These are phyloP conservation scores for Mythimna loreyi DNA, from an alignment of 2,888 invertebrate genomes.

Conservation along the genomic window DNA sequence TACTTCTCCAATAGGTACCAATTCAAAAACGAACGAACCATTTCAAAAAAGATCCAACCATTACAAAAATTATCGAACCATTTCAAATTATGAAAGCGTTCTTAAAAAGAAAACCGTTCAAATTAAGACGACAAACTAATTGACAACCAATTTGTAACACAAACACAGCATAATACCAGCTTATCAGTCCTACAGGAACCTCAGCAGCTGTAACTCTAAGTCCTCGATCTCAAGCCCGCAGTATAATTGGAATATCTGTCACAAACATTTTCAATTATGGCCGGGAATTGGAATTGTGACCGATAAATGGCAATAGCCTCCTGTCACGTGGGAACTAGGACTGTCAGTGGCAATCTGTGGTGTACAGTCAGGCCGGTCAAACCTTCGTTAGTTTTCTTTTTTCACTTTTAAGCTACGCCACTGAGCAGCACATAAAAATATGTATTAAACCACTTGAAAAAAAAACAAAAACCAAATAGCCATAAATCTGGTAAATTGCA, in stretches of 20 bases:
- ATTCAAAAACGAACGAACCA: too few species aligned
- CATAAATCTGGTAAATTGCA: too few species aligned
- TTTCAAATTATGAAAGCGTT: background rate
- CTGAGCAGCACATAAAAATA: background rate
- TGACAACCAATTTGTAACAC: background rate
- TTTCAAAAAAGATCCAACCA: too few species aligned
- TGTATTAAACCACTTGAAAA: background rate
- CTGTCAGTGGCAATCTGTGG: conserved; percentile 9
- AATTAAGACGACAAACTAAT: conserved; percentile 6
- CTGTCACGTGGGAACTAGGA: conserved; percentile 46
- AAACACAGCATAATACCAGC: conserved; percentile 7
- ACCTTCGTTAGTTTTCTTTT: background rate
- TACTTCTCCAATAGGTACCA: background rate
- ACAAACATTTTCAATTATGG: conserved; percentile 56
- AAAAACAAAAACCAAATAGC: too few species aligned
- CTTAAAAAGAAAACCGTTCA: background rate
- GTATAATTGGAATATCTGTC: conserved; percentile 55
- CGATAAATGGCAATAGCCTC: conserved; percentile 36
- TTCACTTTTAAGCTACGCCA: background rate
- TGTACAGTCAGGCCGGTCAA: background rate
- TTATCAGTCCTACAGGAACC: conserved; percentile 18
- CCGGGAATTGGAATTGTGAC: conserved; percentile 45
- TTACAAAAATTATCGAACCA: too few species aligned
- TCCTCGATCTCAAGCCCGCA: conserved; percentile 16
- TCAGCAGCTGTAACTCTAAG: conserved; percentile 30